phyloP scores from a whole-genome alignment of 2,113 vertebrate genomes.

The Spea multiplicata region DNA sequence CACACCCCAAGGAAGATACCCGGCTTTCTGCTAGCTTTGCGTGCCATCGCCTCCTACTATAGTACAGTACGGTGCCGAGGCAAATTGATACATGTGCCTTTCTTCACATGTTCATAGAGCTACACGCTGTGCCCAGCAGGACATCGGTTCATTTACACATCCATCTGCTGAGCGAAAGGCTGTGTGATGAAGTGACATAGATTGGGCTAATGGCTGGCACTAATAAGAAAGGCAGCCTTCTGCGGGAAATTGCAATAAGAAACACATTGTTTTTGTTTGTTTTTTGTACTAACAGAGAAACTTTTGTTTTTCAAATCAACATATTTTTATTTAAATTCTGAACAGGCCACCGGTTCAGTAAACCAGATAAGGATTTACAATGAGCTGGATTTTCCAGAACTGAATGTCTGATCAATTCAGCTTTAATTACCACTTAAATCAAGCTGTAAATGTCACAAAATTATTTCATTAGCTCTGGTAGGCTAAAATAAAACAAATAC shows the following conservation, averaged over 20 bases:
- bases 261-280: conserved; percentile 28
- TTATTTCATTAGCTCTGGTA: conserved; percentile 55
- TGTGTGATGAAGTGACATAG: conserved; percentile 59
- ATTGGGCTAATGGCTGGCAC: conserved; percentile 54
- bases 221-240: conserved; percentile 58
- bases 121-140: conserved; percentile 65
- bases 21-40: too few species aligned
- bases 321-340: conserved; percentile 6
- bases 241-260: conserved; percentile 55
- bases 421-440: conserved; percentile 62
- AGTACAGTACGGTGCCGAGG: conserved; percentile 53
- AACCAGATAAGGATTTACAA: conserved; percentile 50
- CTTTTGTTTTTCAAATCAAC: background rate
- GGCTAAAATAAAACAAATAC: conserved; percentile 52
- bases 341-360: conserved; percentile 37
- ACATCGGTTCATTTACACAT: conserved; percentile 71
- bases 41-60: background rate
- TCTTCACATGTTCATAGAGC: conserved; percentile 53
- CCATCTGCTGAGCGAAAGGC: conserved; percentile 67
- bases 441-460: conserved; percentile 58
- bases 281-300: background rate
- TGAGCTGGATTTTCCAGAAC: conserved; percentile 47
- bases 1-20: too few species aligned
- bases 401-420: conserved; percentile 50
- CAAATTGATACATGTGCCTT: conserved; percentile 58